Evolutionary conservation across 1,140 invertebrate genomes (phyloP).

Genomic region (Drosophila mauritiana): DNA sequence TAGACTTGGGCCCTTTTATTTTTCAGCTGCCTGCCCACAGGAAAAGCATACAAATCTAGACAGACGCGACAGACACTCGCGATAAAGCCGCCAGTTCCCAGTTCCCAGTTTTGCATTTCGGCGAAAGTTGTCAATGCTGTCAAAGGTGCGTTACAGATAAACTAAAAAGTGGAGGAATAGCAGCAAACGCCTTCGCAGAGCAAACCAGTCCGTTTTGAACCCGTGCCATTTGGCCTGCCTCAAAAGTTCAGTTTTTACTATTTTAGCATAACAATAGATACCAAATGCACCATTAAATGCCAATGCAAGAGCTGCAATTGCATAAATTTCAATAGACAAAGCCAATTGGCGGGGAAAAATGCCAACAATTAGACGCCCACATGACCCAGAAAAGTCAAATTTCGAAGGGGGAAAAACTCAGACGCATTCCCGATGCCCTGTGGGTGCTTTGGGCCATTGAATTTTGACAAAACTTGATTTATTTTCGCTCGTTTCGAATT

Average conservation of each 20-base stretch:
- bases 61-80: conserved; percentile 42
- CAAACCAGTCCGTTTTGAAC: conserved; percentile 28
- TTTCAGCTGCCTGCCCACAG: conserved; percentile 52
- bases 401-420: conserved; percentile 33
- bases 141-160: conserved; percentile 57
- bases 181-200: conserved; percentile 17
- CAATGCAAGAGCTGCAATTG: conserved; percentile 55
- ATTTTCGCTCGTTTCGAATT: conserved; percentile 47
- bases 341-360: conserved; percentile 31
- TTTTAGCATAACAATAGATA: conserved; percentile 53
- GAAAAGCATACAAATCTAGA: conserved; percentile 51
- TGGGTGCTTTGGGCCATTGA: conserved; percentile 48
- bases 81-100: conserved; percentile 49
- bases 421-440: conserved; percentile 49
- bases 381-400: conserved; percentile 54
- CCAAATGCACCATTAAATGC: conserved; percentile 55
- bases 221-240: conserved; percentile 32
- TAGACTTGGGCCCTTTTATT: conserved; percentile 46
- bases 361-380: conserved; percentile 77
- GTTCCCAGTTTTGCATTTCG: conserved; percentile 36
- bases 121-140: conserved; percentile 62
- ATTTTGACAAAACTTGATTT: conserved; percentile 70
- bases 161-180: neutral
- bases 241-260: conserved; percentile 45
- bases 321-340: conserved; percentile 64